phyloP scores from a whole-genome alignment of 2,888 invertebrate genomes.

The Nipponacmea schrenckii region DNA sequence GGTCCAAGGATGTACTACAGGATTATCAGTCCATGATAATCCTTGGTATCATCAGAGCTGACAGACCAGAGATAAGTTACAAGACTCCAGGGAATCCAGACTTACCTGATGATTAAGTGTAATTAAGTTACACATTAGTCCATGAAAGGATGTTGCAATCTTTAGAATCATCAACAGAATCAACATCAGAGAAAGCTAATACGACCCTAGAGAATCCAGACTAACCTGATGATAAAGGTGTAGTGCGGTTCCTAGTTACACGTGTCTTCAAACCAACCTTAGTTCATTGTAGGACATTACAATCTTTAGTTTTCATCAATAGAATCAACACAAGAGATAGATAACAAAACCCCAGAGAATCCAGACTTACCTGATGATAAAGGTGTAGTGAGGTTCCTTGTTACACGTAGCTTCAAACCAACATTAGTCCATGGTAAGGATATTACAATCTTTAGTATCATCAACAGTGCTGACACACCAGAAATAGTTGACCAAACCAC shows the following conservation, averaged over 20 bases:
- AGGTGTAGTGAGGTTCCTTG: conserved; percentile 11
- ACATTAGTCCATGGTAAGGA: conserved; percentile 30
- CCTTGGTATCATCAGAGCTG: too few relatives aligned
- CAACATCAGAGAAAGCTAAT: conserved; percentile 12
- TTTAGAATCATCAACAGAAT: neutral
- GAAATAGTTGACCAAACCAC: conserved; percentile 7
- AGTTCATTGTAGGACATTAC: neutral
- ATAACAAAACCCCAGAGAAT: neutral
- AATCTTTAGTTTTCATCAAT: too few relatives aligned
- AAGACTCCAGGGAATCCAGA: neutral
- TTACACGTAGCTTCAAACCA: conserved; percentile 29
- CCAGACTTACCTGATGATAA: neutral
- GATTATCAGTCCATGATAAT: too few relatives aligned
- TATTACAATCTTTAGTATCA: neutral
- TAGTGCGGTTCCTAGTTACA: conserved; percentile 18
- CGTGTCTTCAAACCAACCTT: conserved; percentile 32
- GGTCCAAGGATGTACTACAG: too few relatives aligned
- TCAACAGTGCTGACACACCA: conserved; percentile 17
- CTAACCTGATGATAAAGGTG: neutral
- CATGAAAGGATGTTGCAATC: neutral
- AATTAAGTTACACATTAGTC: conserved; percentile 5
- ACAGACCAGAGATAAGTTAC: neutral
- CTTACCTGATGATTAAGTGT: neutral
- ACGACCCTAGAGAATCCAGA: neutral
- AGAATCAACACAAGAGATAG: neutral